These are phyloP conservation scores for Dicrurus megarhynchus DNA, from an alignment of 2,113 vertebrate genomes.

Conservation along the genomic window DNA sequence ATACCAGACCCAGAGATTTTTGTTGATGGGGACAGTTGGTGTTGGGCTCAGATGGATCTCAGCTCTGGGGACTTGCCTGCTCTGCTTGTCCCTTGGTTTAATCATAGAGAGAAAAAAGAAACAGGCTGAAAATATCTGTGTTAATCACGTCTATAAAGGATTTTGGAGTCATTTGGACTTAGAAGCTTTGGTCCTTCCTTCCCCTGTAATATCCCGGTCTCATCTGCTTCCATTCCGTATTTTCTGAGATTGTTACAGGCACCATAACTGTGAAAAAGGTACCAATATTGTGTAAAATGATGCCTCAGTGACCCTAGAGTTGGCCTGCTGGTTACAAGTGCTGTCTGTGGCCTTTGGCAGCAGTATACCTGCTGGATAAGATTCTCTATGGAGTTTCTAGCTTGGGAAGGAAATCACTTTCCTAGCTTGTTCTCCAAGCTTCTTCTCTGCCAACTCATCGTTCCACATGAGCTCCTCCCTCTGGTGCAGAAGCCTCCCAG, in stretches of 20 bases:
- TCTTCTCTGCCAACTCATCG: background rate
- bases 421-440: background rate
- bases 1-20: background rate
- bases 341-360: background rate
- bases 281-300: background rate
- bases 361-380: background rate
- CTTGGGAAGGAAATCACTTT: background rate
- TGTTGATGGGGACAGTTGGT: background rate
- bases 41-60: background rate
- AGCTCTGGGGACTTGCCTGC: background rate
- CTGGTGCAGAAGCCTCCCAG: background rate
- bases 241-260: background rate
- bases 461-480: background rate
- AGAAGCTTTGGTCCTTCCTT: background rate
- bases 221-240: background rate
- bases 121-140: background rate
- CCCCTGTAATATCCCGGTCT: background rate
- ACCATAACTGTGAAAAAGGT: background rate
- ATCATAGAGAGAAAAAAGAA: background rate
- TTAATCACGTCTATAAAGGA: background rate
- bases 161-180: background rate
- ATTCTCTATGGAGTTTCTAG: background rate
- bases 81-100: background rate
- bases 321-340: background rate
- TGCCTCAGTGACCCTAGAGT: background rate